Base-by-base conservation (phyloP, 1,140 invertebrate genomes). In the Copidosoma floridanum region DNA sequence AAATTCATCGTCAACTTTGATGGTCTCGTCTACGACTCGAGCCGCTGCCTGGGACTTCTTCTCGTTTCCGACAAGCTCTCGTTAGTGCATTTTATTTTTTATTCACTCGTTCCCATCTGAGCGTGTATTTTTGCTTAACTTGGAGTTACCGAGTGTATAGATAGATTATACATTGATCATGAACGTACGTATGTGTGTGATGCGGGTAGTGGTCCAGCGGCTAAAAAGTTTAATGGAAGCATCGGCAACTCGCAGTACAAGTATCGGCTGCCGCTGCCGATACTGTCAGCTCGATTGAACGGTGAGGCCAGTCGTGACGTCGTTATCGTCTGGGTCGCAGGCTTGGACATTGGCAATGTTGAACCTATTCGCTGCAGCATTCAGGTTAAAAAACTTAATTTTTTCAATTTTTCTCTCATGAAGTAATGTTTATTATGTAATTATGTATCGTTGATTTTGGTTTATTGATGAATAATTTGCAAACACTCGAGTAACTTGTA, bases 291-390 rank as follows among this genome's bases (percentile, higher is more conserved):
- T 2, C 69, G 73, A 8, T 41, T 79, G 20, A 68, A 70, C 14
- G 65, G 60, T n/a, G 69, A 53, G 10, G 26, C 52, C 1, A 61
- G 69, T n/a, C 69, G 70, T 2, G 68, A 77, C 24, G 55, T 76
- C 20, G 69, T 80, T 23, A 75, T 80, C 11, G 70, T 70, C 16
- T 80, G 77, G 78, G 63, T 80, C 14, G 77, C 76, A 11, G 77
- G 77, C 57, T 44, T 80, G 24, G 76, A 79, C 46, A 61, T 78
- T 18, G 70, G 72, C 3, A 71, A 67, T 32, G 44, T 66, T 2
- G 67, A 70, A 5, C 57, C 65, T 7, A 55, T 79, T n/a, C 62
- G 69, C 10, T 80, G 74, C 55, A 76, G 73, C 23, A 78, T 79
- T 57, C 69, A 79, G 67, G 77, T 79, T n/a, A n/a, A n/a, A n/a